Base-by-base conservation (phyloP, 2,797 vertebrate species). In the Meda fulgida region DNA sequence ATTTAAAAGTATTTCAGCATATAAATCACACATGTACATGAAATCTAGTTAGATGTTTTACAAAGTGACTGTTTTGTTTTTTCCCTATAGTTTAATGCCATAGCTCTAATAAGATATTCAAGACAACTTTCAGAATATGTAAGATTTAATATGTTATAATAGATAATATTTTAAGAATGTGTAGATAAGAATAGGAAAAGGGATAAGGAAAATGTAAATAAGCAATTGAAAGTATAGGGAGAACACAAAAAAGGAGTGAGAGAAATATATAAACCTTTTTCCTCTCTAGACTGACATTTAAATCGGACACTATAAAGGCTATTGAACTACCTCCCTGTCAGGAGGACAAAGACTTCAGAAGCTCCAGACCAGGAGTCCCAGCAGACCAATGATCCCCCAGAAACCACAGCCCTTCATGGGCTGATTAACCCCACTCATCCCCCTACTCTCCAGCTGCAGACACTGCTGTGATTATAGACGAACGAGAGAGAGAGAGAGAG, bases 371-470 rank as follows among this genome's bases (percentile, higher is more conserved):
- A 40, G 48, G 51, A 38, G 71, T 86, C 84, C 46, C 79, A 71
- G 23, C 29, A 78, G 83, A 88, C 55, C 69, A 31, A 36, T 55
- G 36, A 69, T 86, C 86, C 83, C 80, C 23, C 36, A 84, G 79
- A 83, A 87, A 60, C 76, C 51, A 7, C 48, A 86, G 58, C 14
- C 53, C 75, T 81, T 48, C 51, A 80, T 65, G 78, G 72, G n/a
- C 80, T 87, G 80, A 83, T 87, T 89, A 89, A 85, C 88, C 83
- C 70, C 66, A 67, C 29, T 83, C 80, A 51, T 82, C 76, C 31
- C 66, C 85, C 23, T 66, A 11, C 75, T 84, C 77, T 84, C 58
- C 60, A 80, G 77, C 69, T 66, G 29, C 70, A 80, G 38, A 63
- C 40, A 40, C 51, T 69, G 81, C 63, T 11, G 9, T 34, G 31